Evolutionary conservation across 2,888 invertebrate genomes (phyloP).

Genomic region (Drosophila differens): DNA sequence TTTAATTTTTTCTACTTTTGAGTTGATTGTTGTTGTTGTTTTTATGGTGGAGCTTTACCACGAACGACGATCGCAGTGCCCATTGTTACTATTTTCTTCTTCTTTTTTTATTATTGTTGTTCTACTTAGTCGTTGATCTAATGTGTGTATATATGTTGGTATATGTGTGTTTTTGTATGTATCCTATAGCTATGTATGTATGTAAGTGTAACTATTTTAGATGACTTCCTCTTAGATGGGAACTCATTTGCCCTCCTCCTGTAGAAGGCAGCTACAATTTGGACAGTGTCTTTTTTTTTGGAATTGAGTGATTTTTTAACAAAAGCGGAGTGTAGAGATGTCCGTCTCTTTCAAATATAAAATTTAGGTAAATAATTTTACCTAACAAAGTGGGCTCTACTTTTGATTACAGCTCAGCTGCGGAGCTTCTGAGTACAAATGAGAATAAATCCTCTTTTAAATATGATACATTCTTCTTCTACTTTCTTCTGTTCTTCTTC

Average conservation of each 20-base stretch:
- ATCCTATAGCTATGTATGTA: slow-evolving; percentile 4
- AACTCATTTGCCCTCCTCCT: slow-evolving; percentile 3
- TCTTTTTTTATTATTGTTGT: slow-evolving; percentile 48
- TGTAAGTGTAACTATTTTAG: slow-evolving; percentile 22
- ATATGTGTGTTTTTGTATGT: slow-evolving; percentile 26
- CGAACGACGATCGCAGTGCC: slow-evolving; percentile 65
- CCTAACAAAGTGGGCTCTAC: not conserved
- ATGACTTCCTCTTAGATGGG: slow-evolving; percentile 43
- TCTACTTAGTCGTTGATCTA: slow-evolving; percentile 74
- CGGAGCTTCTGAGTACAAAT: not conserved
- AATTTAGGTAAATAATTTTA: not conserved
- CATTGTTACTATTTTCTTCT: slow-evolving; percentile 61
- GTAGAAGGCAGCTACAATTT: not conserved
- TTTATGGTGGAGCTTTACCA: slow-evolving; percentile 70
- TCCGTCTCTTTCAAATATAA: not conserved
- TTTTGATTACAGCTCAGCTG: not conserved
- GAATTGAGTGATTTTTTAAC: not conserved
- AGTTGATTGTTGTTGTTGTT: slow-evolving; percentile 58
- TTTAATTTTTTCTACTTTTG: slow-evolving; percentile 74
- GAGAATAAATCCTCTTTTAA: too few relatives aligned
- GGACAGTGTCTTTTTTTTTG: not conserved
- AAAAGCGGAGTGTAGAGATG: not conserved
- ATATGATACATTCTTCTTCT: too few relatives aligned
- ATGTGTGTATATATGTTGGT: slow-evolving; percentile 10
- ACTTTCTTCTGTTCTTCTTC: not conserved